Percentiles rank a stretch among this genome's conserved stretches.
These are phyloP conservation scores for Dolomedes plantarius DNA, from an alignment of 2,888 invertebrate genomes.

Conservation along the genomic window DNA sequence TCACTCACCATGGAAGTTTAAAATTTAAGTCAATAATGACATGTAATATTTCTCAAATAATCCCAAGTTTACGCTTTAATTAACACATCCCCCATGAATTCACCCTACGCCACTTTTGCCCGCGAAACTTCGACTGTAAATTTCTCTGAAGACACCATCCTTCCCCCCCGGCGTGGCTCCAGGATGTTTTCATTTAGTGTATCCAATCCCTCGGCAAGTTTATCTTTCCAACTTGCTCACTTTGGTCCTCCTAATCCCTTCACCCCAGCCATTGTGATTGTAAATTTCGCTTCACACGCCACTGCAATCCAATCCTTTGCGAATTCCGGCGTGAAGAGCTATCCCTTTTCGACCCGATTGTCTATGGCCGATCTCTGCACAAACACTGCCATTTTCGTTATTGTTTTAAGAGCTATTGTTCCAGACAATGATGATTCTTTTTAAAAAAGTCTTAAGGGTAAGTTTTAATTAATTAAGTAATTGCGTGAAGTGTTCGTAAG, in stretches of 20 bases:
- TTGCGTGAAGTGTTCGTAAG: neutral
- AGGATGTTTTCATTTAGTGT: constrained; percentile 8
- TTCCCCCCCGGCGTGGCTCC: neutral
- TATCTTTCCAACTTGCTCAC: constrained; percentile 52
- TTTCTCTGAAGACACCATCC: too few relatives aligned
- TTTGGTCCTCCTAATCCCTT: constrained; percentile 40
- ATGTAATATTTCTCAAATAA: too few relatives aligned
- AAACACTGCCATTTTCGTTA: neutral
- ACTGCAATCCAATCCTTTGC: neutral
- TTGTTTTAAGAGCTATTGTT: constrained; percentile 41
- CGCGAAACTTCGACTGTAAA: too few relatives aligned
- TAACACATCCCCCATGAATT: too few relatives aligned
- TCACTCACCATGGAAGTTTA: too few relatives aligned
- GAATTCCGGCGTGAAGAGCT: neutral
- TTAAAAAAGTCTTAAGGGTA: constrained; percentile 24
- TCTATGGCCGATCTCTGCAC: neutral
- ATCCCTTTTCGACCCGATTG: neutral
- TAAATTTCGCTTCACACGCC: constrained; percentile 30
- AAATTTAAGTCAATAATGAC: too few relatives aligned
- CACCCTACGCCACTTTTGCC: too few relatives aligned
- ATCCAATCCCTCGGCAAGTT: constrained; percentile 28
- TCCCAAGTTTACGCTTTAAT: too few relatives aligned
- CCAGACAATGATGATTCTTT: constrained; percentile 11
- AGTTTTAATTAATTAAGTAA: constrained; percentile 37
- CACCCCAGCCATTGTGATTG: constrained; percentile 40